phyloP scores from a whole-genome alignment of 92 coral and sea anemone genomes.

The Parazoanthus darwini region DNA sequence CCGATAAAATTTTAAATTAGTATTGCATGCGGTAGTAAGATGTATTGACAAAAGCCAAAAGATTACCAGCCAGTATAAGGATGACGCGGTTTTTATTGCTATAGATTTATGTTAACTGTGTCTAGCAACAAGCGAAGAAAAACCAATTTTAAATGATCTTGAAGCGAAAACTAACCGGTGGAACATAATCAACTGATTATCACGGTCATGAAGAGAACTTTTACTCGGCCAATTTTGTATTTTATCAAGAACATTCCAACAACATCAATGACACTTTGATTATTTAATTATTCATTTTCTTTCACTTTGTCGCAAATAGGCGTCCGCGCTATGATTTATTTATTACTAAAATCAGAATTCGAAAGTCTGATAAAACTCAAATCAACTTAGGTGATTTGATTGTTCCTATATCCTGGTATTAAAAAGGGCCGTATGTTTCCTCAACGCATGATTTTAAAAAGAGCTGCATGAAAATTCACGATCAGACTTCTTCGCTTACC shows the following conservation, averaged over 20 bases:
- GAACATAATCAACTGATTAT: too few species aligned
- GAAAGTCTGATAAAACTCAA: background rate
- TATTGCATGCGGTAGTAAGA: background rate
- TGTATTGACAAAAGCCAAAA: background rate
- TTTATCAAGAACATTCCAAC: background rate
- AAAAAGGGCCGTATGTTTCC: background rate
- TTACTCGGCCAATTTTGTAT: background rate
- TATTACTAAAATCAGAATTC: background rate
- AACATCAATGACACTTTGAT: background rate
- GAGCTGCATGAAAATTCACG: background rate
- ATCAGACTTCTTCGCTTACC: background rate
- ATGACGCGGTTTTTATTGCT: background rate
- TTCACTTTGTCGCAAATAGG: background rate
- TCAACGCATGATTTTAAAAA: background rate
- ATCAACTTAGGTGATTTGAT: background rate
- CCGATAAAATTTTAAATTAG: constrained; percentile 14
- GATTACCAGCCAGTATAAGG: too few species aligned
- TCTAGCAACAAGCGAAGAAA: background rate
- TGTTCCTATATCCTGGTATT: background rate
- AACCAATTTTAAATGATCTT: too few species aligned
- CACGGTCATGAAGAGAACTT: too few species aligned
- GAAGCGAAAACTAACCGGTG: too few species aligned
- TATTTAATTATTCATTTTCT: background rate
- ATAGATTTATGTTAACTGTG: background rate
- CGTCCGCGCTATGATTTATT: background rate